phyloP scores from a whole-genome alignment of 2,113 vertebrate species.

The Phaethon lepturus region DNA sequence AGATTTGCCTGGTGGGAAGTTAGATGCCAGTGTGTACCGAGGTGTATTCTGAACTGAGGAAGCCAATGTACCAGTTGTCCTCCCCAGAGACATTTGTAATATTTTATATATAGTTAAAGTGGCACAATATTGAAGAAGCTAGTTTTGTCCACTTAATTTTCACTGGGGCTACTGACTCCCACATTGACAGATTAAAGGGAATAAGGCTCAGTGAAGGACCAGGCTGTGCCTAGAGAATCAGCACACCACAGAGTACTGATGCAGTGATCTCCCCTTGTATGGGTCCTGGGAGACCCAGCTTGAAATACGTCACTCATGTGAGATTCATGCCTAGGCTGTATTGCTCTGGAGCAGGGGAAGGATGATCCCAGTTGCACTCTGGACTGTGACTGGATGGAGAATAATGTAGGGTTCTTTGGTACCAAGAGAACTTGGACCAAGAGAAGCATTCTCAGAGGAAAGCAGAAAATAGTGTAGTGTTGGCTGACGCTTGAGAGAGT shows the following conservation, averaged over 20 bases:
- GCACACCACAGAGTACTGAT: not conserved
- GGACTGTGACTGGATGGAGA: not conserved
- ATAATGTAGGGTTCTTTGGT: not conserved
- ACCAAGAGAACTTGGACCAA: not conserved
- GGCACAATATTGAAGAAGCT: not conserved
- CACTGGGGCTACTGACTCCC: not conserved
- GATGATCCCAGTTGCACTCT: not conserved
- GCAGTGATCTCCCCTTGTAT: accelerated
- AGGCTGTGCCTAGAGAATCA: not conserved
- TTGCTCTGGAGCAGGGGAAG: not conserved
- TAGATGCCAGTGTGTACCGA: not conserved
- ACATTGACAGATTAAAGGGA: not conserved
- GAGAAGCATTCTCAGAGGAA: not conserved
- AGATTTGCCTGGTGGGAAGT: not conserved
- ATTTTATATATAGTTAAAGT: not conserved
- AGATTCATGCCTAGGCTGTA: not conserved
- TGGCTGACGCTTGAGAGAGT: not conserved
- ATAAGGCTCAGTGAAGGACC: not conserved
- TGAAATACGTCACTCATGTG: accelerated
- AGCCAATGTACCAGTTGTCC: not conserved
- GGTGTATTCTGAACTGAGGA: not conserved
- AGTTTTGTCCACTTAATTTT: not conserved
- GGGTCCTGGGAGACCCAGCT: not conserved
- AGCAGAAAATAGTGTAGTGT: not conserved
- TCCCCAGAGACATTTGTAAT: not conserved